Evolutionary conservation across 2,113 vertebrate species (phyloP), one percentile per base, ranked within the genome.

Genomic region (Coptodon rendalli): DNA sequence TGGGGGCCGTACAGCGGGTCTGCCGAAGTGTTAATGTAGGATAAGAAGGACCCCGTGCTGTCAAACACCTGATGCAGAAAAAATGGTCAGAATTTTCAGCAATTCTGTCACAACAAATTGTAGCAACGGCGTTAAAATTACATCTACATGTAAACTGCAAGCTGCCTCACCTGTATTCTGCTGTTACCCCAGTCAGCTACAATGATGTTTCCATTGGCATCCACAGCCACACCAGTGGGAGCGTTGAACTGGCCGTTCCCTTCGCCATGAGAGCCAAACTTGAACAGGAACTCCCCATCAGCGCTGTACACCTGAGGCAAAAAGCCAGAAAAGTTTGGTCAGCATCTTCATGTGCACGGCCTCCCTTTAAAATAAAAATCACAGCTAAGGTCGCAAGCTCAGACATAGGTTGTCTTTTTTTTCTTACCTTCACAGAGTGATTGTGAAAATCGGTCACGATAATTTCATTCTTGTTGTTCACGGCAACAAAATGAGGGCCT

Each of bases 181-280:
- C 98, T 99, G 93, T 99, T 99, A 13, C 98, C 98, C 98, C 98
- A 99, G 95, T 99, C 98, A 0, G 98, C 98, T 50, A 99, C 98
- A 1, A 99, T 99, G 93, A 99, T 99, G 95, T 99, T 99, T 66
- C 98, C 98, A 0, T 98, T 99, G 87, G 96, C 92, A 11, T 99
- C 98, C 36, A 98, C 98, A 0, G 98, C 98, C 29, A 99, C 98
- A 0, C 98, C 98, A 0, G 98, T 99, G 19, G 98, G 98, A 3
- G 98, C 98, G 0, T 99, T 99, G 95, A 99, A 99, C 93, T 99
- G 98, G 17, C 98, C 98, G 0, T 99, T 99, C 19, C 98, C 98
- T 94, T 99, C 98, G 0, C 98, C 98, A 0, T 99, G 98, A 0
- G 98, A 99, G 10, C 98, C 98, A 3, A 99, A 99, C 91, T 99